phyloP scores from a whole-genome alignment of 2,113 vertebrate species.

The Thamnaconus septentrionalis region DNA sequence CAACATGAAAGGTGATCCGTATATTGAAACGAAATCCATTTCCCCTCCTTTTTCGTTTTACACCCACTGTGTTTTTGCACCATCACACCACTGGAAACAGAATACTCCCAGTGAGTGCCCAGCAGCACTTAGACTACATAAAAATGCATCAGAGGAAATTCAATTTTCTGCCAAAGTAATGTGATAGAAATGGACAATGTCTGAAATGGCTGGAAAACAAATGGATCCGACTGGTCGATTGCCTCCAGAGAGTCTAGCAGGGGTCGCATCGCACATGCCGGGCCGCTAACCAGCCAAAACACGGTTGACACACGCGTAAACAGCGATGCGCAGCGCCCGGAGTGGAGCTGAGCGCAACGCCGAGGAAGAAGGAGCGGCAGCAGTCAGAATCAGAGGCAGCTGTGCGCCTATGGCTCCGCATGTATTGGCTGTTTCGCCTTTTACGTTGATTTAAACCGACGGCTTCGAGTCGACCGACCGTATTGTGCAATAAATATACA shows the following conservation, averaged over 20 bases:
- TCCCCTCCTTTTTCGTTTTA: slow-evolving; percentile 42
- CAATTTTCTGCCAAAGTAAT: slow-evolving; percentile 76
- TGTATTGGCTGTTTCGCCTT: neutral
- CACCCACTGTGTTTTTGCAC: slow-evolving; percentile 58
- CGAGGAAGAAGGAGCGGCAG: neutral
- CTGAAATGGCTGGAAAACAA: slow-evolving; percentile 71
- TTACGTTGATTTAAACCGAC: slow-evolving; percentile 24
- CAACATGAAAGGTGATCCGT: slow-evolving; percentile 40
- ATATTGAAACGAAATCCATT: slow-evolving; percentile 59
- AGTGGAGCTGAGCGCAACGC: slow-evolving; percentile 1
- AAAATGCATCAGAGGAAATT: slow-evolving; percentile 76
- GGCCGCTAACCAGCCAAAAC: slow-evolving; percentile 45
- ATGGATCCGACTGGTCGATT: slow-evolving; percentile 67
- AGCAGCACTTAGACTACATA: slow-evolving; percentile 71
- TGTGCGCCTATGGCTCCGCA: neutral
- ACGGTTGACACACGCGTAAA: slow-evolving; percentile 31
- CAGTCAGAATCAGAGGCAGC: neutral
- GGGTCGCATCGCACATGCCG: slow-evolving; percentile 53
- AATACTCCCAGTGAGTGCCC: slow-evolving; percentile 62
- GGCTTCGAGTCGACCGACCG: slow-evolving; percentile 2
- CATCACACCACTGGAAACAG: slow-evolving; percentile 59
- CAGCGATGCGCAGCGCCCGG: neutral
- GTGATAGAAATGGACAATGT: slow-evolving; percentile 75
- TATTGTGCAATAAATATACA: slow-evolving; percentile 1
- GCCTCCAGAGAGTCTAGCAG: slow-evolving; percentile 65